These are phyloP conservation scores for Gorsachius magnificus DNA, from an alignment of 2,797 vertebrate species.

Conservation along the genomic window DNA sequence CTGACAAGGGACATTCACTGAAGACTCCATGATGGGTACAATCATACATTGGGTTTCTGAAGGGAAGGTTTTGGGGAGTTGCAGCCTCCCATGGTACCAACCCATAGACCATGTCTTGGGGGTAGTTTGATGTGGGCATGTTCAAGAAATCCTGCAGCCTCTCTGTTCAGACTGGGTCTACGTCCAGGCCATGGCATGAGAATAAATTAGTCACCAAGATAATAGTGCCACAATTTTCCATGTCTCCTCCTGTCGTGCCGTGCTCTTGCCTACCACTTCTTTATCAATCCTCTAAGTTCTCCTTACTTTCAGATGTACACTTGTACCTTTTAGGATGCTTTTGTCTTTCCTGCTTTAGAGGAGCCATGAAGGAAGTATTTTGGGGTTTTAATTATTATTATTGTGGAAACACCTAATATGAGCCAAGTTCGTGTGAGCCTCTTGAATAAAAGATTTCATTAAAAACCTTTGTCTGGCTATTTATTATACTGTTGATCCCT, in stretches of 20 bases:
- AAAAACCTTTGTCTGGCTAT: constrained; percentile 44
- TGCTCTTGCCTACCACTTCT: background rate
- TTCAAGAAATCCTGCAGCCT: background rate
- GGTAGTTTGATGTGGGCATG: background rate
- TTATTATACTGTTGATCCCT: constrained; percentile 41
- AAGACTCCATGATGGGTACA: background rate
- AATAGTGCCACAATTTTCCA: background rate
- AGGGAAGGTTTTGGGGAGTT: background rate
- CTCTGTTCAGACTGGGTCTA: background rate
- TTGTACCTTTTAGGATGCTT: background rate
- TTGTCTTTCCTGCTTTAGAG: background rate
- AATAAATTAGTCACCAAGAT: background rate
- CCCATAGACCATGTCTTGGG: background rate
- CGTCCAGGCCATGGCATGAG: background rate
- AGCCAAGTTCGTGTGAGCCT: background rate
- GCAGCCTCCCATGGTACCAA: background rate
- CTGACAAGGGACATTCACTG: background rate
- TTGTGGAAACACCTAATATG: constrained; percentile 6
- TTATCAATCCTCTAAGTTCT: background rate
- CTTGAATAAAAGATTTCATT: constrained; percentile 59
- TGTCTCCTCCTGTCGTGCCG: background rate
- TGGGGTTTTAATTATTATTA: constrained; percentile 20
- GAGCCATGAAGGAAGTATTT: background rate
- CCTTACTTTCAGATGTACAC: background rate
- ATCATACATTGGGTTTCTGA: background rate